phyloP scores from a whole-genome alignment of 2,113 vertebrate genomes.

The Nesospiza acunhae region DNA sequence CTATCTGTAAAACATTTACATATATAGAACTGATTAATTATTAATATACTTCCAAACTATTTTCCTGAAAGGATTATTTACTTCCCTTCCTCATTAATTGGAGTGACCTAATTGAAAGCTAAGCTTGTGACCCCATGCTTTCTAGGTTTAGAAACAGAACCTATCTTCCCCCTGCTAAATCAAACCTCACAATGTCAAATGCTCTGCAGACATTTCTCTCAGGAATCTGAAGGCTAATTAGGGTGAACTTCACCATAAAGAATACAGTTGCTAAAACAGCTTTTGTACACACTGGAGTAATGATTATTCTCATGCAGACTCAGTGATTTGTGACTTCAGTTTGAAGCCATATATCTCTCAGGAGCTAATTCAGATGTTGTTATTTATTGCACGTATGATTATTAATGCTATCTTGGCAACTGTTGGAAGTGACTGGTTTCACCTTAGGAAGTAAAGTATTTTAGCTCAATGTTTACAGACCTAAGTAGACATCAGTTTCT shows the following conservation, averaged over 20 bases:
- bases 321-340: constrained; percentile 94
- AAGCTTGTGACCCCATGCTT: constrained; percentile 47
- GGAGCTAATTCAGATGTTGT: constrained; percentile 84
- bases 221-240: constrained; percentile 97
- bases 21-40: constrained; percentile 60
- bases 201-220: constrained; percentile 78
- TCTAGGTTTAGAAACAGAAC: constrained; percentile 54
- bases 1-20: constrained; percentile 30
- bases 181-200: constrained; percentile 79
- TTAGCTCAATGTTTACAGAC: constrained; percentile 59
- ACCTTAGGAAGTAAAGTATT: constrained; percentile 75
- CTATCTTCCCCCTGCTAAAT: constrained; percentile 41
- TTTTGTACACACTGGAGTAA: constrained; percentile 83
- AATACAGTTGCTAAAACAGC: constrained; percentile 87
- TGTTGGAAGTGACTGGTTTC: constrained; percentile 78
- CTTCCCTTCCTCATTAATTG: constrained; percentile 49
- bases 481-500: constrained; percentile 35
- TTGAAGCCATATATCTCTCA: constrained; percentile 92
- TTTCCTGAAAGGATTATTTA: constrained; percentile 66
- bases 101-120: constrained; percentile 66
- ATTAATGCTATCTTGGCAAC: constrained; percentile 90
- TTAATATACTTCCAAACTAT: constrained; percentile 64
- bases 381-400: constrained; percentile 96
- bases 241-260: constrained; percentile 89
- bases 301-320: constrained; percentile 78